Percentiles rank a stretch among this genome's conserved stretches.
Conservation (phyloP, 1,140 invertebrate genomes). For the Drosophila varians region DNA sequence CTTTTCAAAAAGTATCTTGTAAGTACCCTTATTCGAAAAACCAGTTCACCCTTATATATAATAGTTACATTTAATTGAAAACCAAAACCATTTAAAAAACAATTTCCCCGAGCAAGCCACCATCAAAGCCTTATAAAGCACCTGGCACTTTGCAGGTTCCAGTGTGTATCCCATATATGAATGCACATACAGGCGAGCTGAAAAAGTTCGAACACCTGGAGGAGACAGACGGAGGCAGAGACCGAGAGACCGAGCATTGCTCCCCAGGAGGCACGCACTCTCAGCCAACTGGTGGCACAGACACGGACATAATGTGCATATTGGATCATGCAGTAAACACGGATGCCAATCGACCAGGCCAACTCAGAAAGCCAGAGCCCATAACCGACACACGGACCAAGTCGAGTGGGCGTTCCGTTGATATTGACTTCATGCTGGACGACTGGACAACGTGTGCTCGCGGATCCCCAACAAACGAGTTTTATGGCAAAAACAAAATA, state of each 20-base stretch:
- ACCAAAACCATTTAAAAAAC: not conserved
- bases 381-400: slow-evolving; percentile 29
- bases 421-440: slow-evolving; percentile 19
- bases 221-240: slow-evolving; percentile 11
- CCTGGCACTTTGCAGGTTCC: not conserved
- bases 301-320: slow-evolving; percentile 14
- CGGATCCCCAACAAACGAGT: slow-evolving; percentile 58
- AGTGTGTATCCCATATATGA: not conserved
- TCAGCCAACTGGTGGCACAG: slow-evolving; percentile 9
- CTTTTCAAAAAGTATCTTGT: no score
- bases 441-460: slow-evolving; percentile 18
- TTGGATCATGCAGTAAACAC: slow-evolving; percentile 10
- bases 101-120: slow-evolving; percentile 1
- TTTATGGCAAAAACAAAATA: slow-evolving; percentile 49
- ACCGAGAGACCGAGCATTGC: slow-evolving; percentile 65
- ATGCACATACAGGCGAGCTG: not conserved
- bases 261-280: slow-evolving; percentile 27
- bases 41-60: not conserved
- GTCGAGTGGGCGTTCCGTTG: slow-evolving; percentile 52
- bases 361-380: slow-evolving; percentile 12
- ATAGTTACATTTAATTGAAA: not conserved
- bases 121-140: slow-evolving; percentile 8
- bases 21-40: not conserved
- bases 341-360: slow-evolving; percentile 28
- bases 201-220: slow-evolving; percentile 74